A percentile compares a stretch with the other conserved stretches of the same genome.
These are phyloP conservation scores for Jacana jacana DNA, from an alignment of 2,113 vertebrate species.

Conservation along the genomic window DNA sequence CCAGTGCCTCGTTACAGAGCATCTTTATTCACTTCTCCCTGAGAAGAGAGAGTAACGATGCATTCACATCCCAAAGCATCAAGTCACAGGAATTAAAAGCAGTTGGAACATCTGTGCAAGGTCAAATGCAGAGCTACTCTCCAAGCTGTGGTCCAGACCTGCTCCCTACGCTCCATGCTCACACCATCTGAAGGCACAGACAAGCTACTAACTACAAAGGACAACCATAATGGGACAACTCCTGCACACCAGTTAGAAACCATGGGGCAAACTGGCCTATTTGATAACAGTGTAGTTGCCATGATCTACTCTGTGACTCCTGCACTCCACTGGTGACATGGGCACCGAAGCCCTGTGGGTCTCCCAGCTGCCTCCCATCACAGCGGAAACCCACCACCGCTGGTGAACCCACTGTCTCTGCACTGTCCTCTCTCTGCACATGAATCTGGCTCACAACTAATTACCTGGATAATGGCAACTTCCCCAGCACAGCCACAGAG, in stretches of 20 bases:
- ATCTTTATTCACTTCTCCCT: not conserved
- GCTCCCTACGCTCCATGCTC: not conserved
- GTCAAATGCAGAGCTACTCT: not conserved
- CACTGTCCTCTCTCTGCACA: accelerated
- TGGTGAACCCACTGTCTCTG: not conserved
- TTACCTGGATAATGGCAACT: not conserved
- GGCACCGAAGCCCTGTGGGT: not conserved
- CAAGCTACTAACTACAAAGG: not conserved
- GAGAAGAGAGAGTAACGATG: not conserved
- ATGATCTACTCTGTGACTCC: accelerated
- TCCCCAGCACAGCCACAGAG: not conserved
- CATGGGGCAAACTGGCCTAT: accelerated
- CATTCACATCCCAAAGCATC: not conserved
- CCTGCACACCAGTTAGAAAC: not conserved
- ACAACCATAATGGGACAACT: not conserved
- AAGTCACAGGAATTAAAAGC: not conserved
- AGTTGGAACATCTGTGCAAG: not conserved
- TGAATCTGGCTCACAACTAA: not conserved
- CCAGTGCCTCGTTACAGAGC: not conserved
- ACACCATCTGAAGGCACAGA: not conserved
- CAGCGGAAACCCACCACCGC: not conserved
- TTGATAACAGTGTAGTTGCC: not conserved
- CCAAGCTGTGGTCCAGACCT: not conserved
- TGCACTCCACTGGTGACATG: not conserved
- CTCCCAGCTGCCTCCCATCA: not conserved